A percentile compares a stretch with the other conserved stretches of the same genome.
Evolutionary conservation across 2,113 vertebrate genomes (phyloP).

Genomic region (Triplophysa rosa): DNA sequence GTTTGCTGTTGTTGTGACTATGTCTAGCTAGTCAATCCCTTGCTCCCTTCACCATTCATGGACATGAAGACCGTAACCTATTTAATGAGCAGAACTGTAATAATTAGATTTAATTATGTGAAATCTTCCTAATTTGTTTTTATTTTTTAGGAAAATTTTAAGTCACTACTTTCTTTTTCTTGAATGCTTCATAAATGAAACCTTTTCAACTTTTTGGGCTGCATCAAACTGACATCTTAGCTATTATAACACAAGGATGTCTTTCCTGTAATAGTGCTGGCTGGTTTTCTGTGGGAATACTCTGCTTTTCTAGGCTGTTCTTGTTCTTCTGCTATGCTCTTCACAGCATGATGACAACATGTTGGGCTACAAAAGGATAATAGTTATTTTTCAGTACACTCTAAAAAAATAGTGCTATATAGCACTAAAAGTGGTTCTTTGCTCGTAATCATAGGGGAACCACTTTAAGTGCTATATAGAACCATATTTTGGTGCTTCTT

Average conservation of each 20-base stretch:
- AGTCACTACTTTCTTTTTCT: neutral
- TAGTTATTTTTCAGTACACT: slow-evolving; percentile 24
- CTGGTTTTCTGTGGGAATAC: slow-evolving; percentile 47
- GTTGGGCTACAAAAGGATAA: slow-evolving; percentile 29
- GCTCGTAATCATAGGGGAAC: too few species aligned
- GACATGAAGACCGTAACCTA: too few species aligned
- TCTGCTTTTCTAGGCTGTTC: neutral
- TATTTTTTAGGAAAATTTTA: neutral
- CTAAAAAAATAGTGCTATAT: too few species aligned
- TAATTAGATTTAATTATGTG: neutral
- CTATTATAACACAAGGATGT: slow-evolving; percentile 61
- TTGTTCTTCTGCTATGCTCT: slow-evolving; percentile 10
- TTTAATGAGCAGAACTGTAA: neutral
- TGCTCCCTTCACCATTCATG: neutral
- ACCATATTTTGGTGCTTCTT: too few species aligned
- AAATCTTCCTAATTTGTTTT: neutral
- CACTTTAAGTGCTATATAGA: too few species aligned
- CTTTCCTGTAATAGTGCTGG: slow-evolving; percentile 30
- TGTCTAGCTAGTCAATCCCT: neutral
- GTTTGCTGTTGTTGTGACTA: slow-evolving; percentile 8
- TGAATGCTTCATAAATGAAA: neutral
- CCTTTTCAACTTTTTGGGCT: slow-evolving; percentile 59
- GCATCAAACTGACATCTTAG: slow-evolving; percentile 75
- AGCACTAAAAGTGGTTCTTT: too few species aligned
- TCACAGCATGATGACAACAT: slow-evolving; percentile 31